These are phyloP conservation scores for Ornithorhynchus anatinus DNA, from an alignment of 2,113 vertebrate species.

Conservation along the genomic window DNA sequence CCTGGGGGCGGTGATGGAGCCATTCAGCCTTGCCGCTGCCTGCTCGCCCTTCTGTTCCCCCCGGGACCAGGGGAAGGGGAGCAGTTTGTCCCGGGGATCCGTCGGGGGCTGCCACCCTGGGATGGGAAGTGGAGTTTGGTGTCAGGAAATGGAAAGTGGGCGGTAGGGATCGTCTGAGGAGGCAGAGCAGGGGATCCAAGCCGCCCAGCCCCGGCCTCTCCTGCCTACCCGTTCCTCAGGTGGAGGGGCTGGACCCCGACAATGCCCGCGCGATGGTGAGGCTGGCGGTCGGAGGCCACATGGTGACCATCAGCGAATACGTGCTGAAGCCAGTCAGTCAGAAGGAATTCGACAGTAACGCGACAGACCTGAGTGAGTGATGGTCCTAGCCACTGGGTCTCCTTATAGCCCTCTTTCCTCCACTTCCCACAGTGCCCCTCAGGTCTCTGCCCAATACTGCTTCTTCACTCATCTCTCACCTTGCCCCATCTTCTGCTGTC, in stretches of 20 bases:
- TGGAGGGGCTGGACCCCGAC: slow-evolving; percentile 87
- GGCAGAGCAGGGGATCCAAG: background rate
- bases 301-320: slow-evolving; percentile 83
- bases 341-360: slow-evolving; percentile 80
- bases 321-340: slow-evolving; percentile 71
- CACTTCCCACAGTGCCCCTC: too few relatives aligned
- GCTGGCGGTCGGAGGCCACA: slow-evolving; percentile 75
- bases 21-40: background rate
- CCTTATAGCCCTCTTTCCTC: too few relatives aligned
- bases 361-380: slow-evolving; percentile 80
- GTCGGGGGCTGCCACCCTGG: too few relatives aligned
- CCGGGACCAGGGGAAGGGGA: background rate
- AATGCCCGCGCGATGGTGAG: slow-evolving; percentile 85
- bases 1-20: too few relatives aligned
- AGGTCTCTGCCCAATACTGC: too few relatives aligned
- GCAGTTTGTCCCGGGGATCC: too few relatives aligned
- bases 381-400: too few relatives aligned
- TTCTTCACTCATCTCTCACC: too few relatives aligned
- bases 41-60: background rate
- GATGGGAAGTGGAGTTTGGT: too few relatives aligned
- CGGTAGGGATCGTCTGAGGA: too few relatives aligned
- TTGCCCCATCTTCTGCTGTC: too few relatives aligned
- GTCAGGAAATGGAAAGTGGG: too few relatives aligned
- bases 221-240: slow-evolving; percentile 54
- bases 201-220: background rate